A percentile compares a stretch with the other conserved stretches of the same genome.
Evolutionary conservation across 2,113 vertebrate genomes (phyloP).

Genomic region (Tenebrosternarchus preto): DNA sequence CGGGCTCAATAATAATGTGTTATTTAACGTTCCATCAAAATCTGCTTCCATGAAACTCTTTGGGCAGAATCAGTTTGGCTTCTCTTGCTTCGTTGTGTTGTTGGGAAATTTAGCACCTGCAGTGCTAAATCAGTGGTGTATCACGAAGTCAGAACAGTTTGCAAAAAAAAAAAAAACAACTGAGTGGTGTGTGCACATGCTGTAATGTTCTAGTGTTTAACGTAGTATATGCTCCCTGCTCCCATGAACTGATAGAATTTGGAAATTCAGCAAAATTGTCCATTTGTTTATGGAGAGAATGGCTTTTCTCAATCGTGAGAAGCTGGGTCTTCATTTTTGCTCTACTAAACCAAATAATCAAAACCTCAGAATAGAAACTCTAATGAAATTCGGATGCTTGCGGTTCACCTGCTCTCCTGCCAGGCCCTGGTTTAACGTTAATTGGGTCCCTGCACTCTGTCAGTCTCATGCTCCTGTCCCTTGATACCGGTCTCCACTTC

Average conservation of each 20-base stretch:
- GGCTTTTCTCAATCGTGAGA: not conserved
- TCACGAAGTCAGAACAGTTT: not conserved
- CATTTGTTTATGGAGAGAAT: not conserved
- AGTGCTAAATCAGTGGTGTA: not conserved
- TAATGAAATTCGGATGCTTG: slow-evolving; percentile 5
- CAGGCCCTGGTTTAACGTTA: slow-evolving; percentile 49
- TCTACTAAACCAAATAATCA: slow-evolving; percentile 22
- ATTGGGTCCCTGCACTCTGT: slow-evolving; percentile 52
- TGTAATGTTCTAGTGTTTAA: not conserved
- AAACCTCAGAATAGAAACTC: slow-evolving; percentile 19
- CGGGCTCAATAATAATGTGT: not conserved
- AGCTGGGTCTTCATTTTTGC: not conserved
- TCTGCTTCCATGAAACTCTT: slow-evolving; percentile 11
- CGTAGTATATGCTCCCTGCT: not conserved
- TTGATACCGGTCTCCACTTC: slow-evolving; percentile 38
- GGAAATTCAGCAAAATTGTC: not conserved
- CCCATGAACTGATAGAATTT: not conserved
- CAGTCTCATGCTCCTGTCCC: slow-evolving; percentile 45
- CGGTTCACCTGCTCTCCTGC: slow-evolving; percentile 43
- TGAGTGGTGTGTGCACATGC: not conserved
- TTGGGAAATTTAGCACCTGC: not conserved
- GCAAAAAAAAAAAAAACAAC: slow-evolving; percentile 17
- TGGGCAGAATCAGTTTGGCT: not conserved
- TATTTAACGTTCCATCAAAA: slow-evolving; percentile 3
- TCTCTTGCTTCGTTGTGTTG: not conserved